Evolutionary conservation across 2,797 vertebrate species (phyloP).

Genomic region (Enoplosus armatus): DNA sequence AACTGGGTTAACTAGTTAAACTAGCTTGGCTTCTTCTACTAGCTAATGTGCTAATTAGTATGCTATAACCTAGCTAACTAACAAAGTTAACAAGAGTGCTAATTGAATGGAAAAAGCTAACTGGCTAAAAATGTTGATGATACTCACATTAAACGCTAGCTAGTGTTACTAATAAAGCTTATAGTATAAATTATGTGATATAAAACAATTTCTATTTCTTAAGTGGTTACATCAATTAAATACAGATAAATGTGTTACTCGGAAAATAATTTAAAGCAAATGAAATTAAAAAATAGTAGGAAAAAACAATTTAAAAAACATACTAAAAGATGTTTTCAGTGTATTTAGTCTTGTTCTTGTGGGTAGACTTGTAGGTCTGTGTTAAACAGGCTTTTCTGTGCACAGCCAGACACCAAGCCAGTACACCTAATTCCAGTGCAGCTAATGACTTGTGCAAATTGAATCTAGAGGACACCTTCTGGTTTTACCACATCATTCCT

Average conservation of each 20-base stretch:
- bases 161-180: not conserved
- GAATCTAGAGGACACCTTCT: constrained; percentile 43
- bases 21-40: not conserved
- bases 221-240: not conserved
- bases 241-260: not conserved
- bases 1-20: not conserved
- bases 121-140: no score
- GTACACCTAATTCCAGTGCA: not conserved
- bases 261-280: not conserved
- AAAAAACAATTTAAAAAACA: no score
- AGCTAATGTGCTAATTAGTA: not conserved
- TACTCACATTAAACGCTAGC: not conserved
- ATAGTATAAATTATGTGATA: no score
- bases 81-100: not conserved
- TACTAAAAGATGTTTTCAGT: not conserved
- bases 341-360: not conserved
- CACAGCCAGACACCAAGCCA: not conserved
- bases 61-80: not conserved
- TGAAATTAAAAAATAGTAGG: not conserved
- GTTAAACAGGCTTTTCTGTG: constrained; percentile 32
- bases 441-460: not conserved
- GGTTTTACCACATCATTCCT: constrained; percentile 65
- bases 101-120: not conserved
- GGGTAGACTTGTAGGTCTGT: not conserved
- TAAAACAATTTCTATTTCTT: not conserved